phyloP scores from a whole-genome alignment of 2,888 invertebrate genomes.

The Celastrina argiolus region DNA sequence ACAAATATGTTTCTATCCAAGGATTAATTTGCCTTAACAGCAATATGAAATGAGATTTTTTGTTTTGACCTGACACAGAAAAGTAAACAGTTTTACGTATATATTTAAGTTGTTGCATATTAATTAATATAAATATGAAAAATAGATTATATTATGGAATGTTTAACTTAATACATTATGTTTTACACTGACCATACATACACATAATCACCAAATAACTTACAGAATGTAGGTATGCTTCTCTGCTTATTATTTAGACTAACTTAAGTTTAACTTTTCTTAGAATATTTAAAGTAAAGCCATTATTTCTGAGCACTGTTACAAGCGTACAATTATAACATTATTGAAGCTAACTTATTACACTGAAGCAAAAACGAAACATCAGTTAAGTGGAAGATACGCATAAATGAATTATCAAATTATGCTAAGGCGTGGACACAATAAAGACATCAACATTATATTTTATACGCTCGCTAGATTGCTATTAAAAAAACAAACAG shows the following conservation, averaged over 20 bases:
- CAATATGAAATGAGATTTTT: slow-evolving; percentile 4
- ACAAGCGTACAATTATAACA: slow-evolving; percentile 17
- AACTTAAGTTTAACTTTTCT: neutral
- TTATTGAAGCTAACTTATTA: slow-evolving; percentile 15
- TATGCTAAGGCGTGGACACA: neutral
- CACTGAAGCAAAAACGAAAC: slow-evolving; percentile 17
- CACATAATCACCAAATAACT: neutral
- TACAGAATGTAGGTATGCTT: neutral
- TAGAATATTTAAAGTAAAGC: neutral
- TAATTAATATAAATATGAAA: neutral
- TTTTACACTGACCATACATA: neutral
- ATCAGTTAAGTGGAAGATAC: slow-evolving; percentile 21
- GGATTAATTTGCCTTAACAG: slow-evolving; percentile 52
- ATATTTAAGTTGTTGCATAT: neutral
- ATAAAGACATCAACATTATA: neutral
- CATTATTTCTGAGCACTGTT: neutral
- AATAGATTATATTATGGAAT: neutral
- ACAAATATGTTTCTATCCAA: slow-evolving; percentile 63
- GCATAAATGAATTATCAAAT: slow-evolving; percentile 19
- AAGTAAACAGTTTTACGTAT: slow-evolving; percentile 35
- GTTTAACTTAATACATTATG: neutral
- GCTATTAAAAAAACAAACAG: too few relatives aligned
- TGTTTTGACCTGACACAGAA: slow-evolving; percentile 34
- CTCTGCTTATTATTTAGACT: neutral
- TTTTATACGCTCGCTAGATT: neutral